Percentiles rank a stretch among this genome's conserved stretches.
Conservation (phyloP, 2,797 vertebrate genomes). For the Myotis daubentonii region DNA sequence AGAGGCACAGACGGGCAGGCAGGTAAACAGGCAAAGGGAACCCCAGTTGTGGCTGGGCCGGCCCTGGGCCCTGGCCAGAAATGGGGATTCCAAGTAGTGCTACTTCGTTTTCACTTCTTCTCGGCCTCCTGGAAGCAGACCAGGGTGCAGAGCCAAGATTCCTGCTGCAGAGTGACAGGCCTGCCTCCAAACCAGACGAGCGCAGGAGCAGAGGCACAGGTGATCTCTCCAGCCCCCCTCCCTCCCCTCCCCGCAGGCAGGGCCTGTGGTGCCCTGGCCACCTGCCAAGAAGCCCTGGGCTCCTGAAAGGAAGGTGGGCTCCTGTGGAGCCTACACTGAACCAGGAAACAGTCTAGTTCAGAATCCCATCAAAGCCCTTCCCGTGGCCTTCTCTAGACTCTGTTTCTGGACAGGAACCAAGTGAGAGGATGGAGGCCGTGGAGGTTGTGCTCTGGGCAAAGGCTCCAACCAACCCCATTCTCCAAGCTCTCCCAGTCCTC, state of each 20-base stretch:
- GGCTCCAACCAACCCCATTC: not conserved
- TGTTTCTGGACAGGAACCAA: slow-evolving; percentile 15
- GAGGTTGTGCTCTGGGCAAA: not conserved
- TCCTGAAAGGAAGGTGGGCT: not conserved
- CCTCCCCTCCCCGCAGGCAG: too few species aligned
- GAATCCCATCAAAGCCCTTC: not conserved
- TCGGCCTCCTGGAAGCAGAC: not conserved
- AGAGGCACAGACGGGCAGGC: not conserved
- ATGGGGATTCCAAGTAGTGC: not conserved
- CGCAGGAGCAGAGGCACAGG: not conserved
- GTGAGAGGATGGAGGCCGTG: not conserved
- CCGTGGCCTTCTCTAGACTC: not conserved
- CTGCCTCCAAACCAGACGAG: not conserved
- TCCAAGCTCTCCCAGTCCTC: not conserved
- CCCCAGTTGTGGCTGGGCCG: rapidly evolving
- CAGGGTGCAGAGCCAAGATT: slow-evolving; percentile 14
- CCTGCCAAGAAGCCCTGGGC: not conserved
- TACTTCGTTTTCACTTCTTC: not conserved
- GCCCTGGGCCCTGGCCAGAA: not conserved
- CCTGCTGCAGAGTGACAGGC: not conserved
- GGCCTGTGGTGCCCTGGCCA: not conserved
- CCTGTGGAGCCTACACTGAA: not conserved
- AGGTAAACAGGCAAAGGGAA: not conserved
- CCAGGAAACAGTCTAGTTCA: not conserved
- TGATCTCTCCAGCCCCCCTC: not conserved